A percentile compares a stretch with the other conserved stretches of the same genome.
phyloP scores from a whole-genome alignment of 2,797 vertebrate species.

The Lemur catta region DNA sequence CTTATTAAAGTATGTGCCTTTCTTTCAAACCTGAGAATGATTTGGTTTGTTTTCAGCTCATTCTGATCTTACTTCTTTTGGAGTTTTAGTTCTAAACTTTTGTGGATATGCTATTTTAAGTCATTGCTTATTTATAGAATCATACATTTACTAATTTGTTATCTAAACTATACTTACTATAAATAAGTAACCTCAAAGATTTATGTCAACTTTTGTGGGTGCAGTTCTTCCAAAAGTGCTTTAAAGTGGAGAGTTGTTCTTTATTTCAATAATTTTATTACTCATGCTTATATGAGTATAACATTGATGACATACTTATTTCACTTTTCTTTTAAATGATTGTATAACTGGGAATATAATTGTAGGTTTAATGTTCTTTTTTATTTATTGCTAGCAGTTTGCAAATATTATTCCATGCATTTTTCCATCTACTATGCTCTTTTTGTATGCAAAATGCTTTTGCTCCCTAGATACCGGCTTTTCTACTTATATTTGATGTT shows the following conservation, averaged over 20 bases:
- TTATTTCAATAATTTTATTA: not conserved
- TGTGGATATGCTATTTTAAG: not conserved
- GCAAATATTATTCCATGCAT: not conserved
- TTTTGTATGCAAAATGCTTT: not conserved
- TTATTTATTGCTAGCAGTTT: not conserved
- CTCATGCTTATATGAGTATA: not conserved
- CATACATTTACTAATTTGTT: not conserved
- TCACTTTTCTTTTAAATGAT: conserved; percentile 15
- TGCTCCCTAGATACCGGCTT: not conserved
- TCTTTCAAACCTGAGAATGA: not conserved
- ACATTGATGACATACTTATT: not conserved
- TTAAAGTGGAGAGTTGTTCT: not conserved
- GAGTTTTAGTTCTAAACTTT: not conserved
- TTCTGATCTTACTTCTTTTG: not conserved
- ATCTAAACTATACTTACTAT: not conserved
- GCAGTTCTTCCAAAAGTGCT: not conserved
- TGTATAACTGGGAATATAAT: not conserved
- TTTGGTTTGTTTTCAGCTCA: not conserved
- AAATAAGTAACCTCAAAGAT: not conserved
- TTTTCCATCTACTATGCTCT: not conserved
- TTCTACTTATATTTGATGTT: not conserved
- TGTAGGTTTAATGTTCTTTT: not conserved
- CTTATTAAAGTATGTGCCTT: not conserved
- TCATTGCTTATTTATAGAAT: not conserved
- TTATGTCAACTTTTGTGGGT: not conserved